Conservation (phyloP, 64 coral and sea anemone species). For the Pachyseris speciosa region DNA sequence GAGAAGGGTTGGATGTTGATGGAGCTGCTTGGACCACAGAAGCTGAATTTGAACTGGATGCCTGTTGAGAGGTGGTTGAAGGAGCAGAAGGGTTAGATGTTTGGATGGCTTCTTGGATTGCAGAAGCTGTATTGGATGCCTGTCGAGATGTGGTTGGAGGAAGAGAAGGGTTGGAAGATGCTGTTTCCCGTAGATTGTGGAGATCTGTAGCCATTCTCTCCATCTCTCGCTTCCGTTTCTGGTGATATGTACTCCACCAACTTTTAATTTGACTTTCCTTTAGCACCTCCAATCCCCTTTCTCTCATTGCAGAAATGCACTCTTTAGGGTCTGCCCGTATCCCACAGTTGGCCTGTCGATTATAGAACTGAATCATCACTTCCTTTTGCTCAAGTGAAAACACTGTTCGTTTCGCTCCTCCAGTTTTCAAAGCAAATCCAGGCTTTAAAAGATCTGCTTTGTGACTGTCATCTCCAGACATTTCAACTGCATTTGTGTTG, state of each 20-base stretch:
- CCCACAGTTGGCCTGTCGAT: neutral
- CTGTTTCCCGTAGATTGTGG: neutral
- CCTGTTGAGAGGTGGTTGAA: no score
- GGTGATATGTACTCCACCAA: slow-evolving; percentile 20
- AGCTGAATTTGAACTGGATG: no score
- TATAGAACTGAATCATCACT: neutral
- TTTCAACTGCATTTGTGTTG: no score
- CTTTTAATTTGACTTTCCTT: neutral
- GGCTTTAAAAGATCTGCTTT: neutral
- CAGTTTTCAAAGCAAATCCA: slow-evolving; percentile 6
- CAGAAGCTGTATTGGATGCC: no score
- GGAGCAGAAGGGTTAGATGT: no score
- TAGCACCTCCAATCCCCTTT: neutral
- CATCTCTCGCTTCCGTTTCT: neutral
- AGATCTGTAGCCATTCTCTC: neutral
- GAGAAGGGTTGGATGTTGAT: no score
- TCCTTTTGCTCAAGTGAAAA: neutral
- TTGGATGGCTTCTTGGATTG: no score
- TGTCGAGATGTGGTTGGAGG: no score
- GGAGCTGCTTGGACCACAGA: no score
- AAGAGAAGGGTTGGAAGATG: neutral
- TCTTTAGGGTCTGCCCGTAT: neutral
- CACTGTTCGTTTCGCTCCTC: neutral
- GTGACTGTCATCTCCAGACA: neutral
- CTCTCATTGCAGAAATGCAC: neutral